Base-by-base conservation (phyloP, 2,797 vertebrate species). In the Menidia menidia region DNA sequence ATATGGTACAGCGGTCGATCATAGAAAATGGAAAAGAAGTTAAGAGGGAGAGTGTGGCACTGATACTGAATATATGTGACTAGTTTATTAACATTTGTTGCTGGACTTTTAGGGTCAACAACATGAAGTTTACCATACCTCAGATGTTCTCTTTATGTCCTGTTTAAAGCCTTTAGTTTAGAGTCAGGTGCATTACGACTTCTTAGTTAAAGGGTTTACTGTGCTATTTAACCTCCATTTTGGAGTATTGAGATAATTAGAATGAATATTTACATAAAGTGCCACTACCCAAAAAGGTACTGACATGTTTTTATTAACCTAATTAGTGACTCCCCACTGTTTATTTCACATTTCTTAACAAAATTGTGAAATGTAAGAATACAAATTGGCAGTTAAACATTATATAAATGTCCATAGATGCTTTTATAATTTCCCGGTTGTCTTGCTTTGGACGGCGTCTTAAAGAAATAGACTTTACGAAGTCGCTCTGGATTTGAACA, bases 1-100 rank as follows among this genome's bases (percentile, higher is more conserved):
- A 75, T 78, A 70, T 69, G 55, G 67, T 78, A 72, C 77, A 84
- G 82, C 75, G 31, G 80, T 77, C 78, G 78, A 85, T 89, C 86
- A 78, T 66, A 81, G 75, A 63, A 74, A 81, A 80, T 39, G 47
- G 55, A 76, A 42, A 54, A 59, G 55, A 82, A 79, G 81, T 86
- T 79, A 42, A 73, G 54, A 78, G 32, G 50, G 63, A 77, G 60
- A 4, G 19, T 64, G 54, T 19, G 66, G 9, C 25, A 30, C 57
- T 62, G 41, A 75, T 33, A 48, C 54, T 73, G 64, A 65, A 59
- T 59, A 66, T 60, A 53, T 78, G 65, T 50, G 31, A 16, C 62
- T 35, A 60, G 54, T 81, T 81, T 71, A 72, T 83, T 73, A 65
- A 66, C 32, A 42, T 70, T 52, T 60, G 55, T 75, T 64, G 72